Evolutionary conservation across 2,888 invertebrate genomes (phyloP).

Genomic region (Nowickia ferox): DNA sequence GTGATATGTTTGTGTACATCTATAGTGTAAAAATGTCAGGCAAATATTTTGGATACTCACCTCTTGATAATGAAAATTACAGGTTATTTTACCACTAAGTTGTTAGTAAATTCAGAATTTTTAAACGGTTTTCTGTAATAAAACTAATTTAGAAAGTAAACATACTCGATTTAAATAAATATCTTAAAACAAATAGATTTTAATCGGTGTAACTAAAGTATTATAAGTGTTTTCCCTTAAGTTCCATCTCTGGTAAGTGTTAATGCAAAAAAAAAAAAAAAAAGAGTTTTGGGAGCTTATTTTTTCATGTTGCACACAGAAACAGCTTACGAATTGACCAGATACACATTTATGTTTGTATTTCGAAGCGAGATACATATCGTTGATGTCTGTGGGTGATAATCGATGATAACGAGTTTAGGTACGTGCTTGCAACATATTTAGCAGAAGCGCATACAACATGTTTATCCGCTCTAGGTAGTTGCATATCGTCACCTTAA

Average conservation of each 20-base stretch:
- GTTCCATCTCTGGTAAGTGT: conserved; percentile 1
- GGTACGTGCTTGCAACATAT: conserved; percentile 35
- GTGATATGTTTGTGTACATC: too few species aligned
- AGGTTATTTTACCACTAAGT: too few species aligned
- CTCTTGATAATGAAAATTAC: too few species aligned
- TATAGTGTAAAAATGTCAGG: too few species aligned
- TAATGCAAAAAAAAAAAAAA: not conserved
- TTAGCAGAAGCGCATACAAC: not conserved
- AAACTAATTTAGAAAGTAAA: too few species aligned
- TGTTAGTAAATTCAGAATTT: too few species aligned
- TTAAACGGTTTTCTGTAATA: too few species aligned
- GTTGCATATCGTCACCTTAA: too few species aligned
- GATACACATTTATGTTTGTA: not conserved
- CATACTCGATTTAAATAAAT: not conserved
- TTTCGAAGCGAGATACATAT: conserved; percentile 28
- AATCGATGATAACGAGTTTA: conserved; percentile 49
- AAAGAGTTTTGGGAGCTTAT: not conserved
- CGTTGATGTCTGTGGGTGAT: conserved; percentile 44
- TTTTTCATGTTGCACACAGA: not conserved
- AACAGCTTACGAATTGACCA: not conserved
- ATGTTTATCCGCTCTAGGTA: not conserved
- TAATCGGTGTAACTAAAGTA: not conserved
- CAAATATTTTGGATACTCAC: too few species aligned
- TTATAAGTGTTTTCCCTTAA: not conserved
- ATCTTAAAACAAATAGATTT: not conserved